Base-by-base conservation (phyloP, 1,140 invertebrate genomes). In the Littorina saxatilis region DNA sequence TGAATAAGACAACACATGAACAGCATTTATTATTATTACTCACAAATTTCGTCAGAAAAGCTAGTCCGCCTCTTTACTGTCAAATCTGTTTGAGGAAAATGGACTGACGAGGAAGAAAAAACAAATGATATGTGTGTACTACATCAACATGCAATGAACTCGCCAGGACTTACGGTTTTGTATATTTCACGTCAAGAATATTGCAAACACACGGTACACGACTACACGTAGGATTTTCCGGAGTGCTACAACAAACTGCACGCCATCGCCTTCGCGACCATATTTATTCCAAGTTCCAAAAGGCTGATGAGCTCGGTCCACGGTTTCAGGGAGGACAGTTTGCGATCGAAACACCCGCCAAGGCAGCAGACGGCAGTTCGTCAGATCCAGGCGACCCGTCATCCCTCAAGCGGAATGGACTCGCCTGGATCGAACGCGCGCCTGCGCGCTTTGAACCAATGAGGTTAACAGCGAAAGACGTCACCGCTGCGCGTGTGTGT, bases 251-350 rank as follows among this genome's bases (percentile, higher is more conserved):
- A 61, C 58, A 23, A 11, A 23, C n/a, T 23, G 20, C 20, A 23
- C 20, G 7, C 7, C 20, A 13, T 61, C 58, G 58, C 7, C 20
- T 61, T 61, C 20, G 58, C 58, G n/a, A 61, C 58, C 58, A 61
- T 61, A 13, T 61, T 61, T 61, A 61, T 61, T 61, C n/a, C 58
- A 61, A 7, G 58, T 61, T 61, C 58, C 58, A n/a, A 9, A 61
- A 29, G 4, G 5, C 9, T 61, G 58, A 61, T 61, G 58, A 61
- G 58, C 58, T n/a, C 23, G 58, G 58, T 61, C 58, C 58, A 61
- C 27, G 58, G 58, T 61, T 61, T 61, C 58, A 29, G 58, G 58
- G 58, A 61, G 27, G 27, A 9, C 58, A 61, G 43, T 61, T 61
- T 23, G 7, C 58, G 58, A 61, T 61, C 58, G 58, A 61, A 61